These are phyloP conservation scores for Orthosia cruda DNA, from an alignment of 2,888 invertebrate species.

Conservation along the genomic window DNA sequence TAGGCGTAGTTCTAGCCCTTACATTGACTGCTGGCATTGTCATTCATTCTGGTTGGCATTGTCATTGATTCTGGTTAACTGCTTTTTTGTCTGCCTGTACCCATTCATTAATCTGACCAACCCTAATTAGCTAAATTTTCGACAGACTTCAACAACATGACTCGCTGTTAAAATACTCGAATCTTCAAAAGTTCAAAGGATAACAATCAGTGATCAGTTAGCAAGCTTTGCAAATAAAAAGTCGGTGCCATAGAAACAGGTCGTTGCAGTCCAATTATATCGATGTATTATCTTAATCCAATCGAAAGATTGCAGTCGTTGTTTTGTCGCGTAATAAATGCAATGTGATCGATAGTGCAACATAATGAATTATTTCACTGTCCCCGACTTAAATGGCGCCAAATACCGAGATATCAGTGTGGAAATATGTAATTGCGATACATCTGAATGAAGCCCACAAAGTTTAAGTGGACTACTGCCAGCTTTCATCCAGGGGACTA, in stretches of 20 bases:
- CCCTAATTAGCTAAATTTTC: slow-evolving; percentile 19
- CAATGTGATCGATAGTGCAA: slow-evolving; percentile 10
- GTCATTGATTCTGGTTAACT: too few relatives aligned
- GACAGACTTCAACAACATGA: slow-evolving; percentile 18
- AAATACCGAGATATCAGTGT: background rate
- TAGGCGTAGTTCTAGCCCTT: slow-evolving; percentile 41
- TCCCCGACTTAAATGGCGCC: background rate
- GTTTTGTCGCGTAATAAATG: slow-evolving; percentile 15
- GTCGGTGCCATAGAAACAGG: background rate
- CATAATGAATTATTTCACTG: background rate
- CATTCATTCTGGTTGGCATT: too few relatives aligned
- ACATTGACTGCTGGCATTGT: too few relatives aligned
- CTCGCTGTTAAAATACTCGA: background rate
- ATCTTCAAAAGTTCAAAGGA: slow-evolving; percentile 23
- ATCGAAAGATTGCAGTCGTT: slow-evolving; percentile 30
- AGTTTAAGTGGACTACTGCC: background rate
- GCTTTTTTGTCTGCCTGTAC: too few relatives aligned
- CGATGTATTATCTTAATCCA: slow-evolving; percentile 36
- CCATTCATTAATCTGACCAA: too few relatives aligned
- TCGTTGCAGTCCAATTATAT: slow-evolving; percentile 16
- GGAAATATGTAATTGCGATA: slow-evolving; percentile 7
- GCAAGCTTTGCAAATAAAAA: slow-evolving; percentile 7
- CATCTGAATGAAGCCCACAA: background rate
- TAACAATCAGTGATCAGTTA: background rate
- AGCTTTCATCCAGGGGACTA: background rate